A percentile compares a stretch with the other conserved stretches of the same genome.
Evolutionary conservation across 2,888 invertebrate species (phyloP).

Genomic region (Zootermopsis nevadensis): DNA sequence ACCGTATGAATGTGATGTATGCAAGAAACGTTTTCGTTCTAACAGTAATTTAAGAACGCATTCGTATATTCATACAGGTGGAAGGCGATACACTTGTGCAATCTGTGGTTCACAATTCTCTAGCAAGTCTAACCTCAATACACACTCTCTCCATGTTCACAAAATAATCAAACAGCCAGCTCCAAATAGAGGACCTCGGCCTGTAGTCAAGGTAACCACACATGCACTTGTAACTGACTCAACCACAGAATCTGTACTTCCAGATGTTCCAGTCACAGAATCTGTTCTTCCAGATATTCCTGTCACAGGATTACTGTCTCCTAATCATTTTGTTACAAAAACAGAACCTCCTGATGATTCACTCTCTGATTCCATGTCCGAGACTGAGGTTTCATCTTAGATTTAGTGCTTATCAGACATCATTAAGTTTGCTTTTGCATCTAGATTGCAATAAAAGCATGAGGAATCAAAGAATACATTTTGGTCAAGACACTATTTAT

Average conservation of each 20-base stretch:
- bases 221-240: not conserved
- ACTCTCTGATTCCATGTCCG: not conserved
- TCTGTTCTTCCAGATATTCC: not conserved
- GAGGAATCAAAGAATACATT: too few relatives aligned
- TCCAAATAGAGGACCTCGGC: too few relatives aligned
- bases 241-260: not conserved
- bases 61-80: not conserved
- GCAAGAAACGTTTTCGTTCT: not conserved
- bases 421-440: not conserved
- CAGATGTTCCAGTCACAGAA: not conserved
- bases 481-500: too few relatives aligned
- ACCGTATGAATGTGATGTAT: slow-evolving; percentile 1
- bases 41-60: slow-evolving; percentile 1
- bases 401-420: not conserved
- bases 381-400: not conserved
- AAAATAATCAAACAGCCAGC: not conserved
- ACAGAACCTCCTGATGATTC: too few relatives aligned
- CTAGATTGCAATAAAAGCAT: not conserved
- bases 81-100: not conserved
- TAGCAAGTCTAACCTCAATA: not conserved
- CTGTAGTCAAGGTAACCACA: too few relatives aligned
- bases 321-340: too few relatives aligned
- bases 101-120: not conserved
- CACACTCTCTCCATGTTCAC: not conserved
- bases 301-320: too few relatives aligned